Conservation (phyloP, 1,140 invertebrate genomes). For the Sycophaga agraensis region DNA sequence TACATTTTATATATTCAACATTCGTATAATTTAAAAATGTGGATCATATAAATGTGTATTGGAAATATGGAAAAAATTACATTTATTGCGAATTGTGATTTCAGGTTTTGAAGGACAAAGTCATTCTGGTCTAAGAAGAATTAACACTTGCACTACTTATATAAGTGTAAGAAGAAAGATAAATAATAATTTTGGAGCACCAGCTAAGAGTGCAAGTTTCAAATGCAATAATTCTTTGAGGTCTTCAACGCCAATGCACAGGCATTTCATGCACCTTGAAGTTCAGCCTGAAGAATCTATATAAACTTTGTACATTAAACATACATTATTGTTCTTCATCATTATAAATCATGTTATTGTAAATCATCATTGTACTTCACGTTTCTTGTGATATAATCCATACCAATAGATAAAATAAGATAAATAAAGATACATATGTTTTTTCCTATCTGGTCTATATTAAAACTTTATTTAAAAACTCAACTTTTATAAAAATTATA, state of each 20-base stretch:
- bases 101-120: constrained; percentile 51
- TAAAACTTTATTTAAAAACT: constrained; percentile 6
- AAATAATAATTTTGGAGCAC: constrained; percentile 33
- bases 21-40: no score
- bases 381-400: constrained; percentile 23
- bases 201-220: constrained; percentile 39
- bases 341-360: no score
- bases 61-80: constrained; percentile 4
- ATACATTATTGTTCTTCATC: no score
- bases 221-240: constrained; percentile 30
- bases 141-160: constrained; percentile 68
- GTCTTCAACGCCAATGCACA: constrained; percentile 15
- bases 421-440: constrained; percentile 4
- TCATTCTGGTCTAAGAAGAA: constrained; percentile 61
- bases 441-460: background rate
- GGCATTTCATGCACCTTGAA: constrained; percentile 33
- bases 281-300: constrained; percentile 40
- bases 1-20: no score
- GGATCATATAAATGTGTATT: no score
- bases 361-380: constrained; percentile 19
- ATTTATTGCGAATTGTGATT: constrained; percentile 20
- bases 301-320: constrained; percentile 35
- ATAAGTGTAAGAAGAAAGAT: constrained; percentile 50
- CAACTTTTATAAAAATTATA: constrained; percentile 3
- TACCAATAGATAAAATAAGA: constrained; percentile 8